Base-by-base conservation (phyloP, 37 sponge, comb jelly and placozoan species). In the Halisarca cf. caerulea region DNA sequence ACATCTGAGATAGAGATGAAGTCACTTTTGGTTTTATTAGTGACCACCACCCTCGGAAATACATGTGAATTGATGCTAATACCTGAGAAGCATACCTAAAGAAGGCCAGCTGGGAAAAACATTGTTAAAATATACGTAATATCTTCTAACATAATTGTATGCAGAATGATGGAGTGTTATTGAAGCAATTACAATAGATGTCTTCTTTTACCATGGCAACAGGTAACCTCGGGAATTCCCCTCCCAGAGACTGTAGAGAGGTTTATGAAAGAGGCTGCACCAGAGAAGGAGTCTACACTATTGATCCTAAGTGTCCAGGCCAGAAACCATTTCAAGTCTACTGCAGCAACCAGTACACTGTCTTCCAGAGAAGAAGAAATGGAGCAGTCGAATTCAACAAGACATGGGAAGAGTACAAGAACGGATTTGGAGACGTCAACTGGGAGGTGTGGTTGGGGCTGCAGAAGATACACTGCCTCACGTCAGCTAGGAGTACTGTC, bases 381-480 rank as follows among this genome's bases (percentile, higher is more conserved):
- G 78, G 78, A 77, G 20, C 44, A 36, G 44, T 27, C 23, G 39
- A 36, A n/a, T 77, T 77, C 54, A 77, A 77, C 54, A 20, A 44
- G 27, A 77, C 2, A 23, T 77, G 78, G 78, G 28, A 34, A 2
- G 41, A 36, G 1, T 77, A 77, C 44, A 44, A 40, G 20, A 25
- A 77, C 28, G 78, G 78, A 30, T 77, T 77, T 51, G 78, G 78
- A 8, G 11, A 40, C 37, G 44, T 39, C 2, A 53, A 77, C 17
- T 17, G 78, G 20, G 78, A 77, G 39, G 15, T 38, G 25, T 77
- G 78, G 78, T 3, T 77, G 23, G 78, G 78, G 14, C 44, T 77
- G 54, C 44, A 77, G 3, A 77, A 77, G 5, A 34, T 77, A 20
- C n/a, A 77, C 45, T 51, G 78, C 54, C 78, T 77, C 53, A 51